Evolutionary conservation across 2,888 invertebrate species (phyloP), one percentile per base, ranked within the genome.

Genomic region (Eupithecia abbreviata): DNA sequence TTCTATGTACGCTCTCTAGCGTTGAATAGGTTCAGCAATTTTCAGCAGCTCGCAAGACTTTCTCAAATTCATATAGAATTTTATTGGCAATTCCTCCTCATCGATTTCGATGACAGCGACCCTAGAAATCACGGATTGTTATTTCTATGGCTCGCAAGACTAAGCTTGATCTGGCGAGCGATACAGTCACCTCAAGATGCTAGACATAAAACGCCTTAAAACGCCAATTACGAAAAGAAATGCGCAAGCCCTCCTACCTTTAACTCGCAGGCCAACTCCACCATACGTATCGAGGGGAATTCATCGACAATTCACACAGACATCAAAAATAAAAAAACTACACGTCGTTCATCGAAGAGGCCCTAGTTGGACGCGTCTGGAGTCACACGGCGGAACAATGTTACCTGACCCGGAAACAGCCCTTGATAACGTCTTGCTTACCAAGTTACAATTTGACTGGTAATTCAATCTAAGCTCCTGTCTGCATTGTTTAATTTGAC

Each of bases 391-490:
- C 85, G 87, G 86, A 88, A 86, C 84, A 83, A 81, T 84, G 83
- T 81, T 86, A 87, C 85, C 86, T 88, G 89, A 89, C 86, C 88
- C 87, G 87, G 85, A 89, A 90, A 87, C 84, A 81, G 81, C 85
- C 84, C 83, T 86, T 84, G 83, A 89, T 88, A 87, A 85, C 79
- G 81, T 82, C 80, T 82, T 76, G 81, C 79, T 83, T 79, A 72
- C 70, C 72, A 70, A 70, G 55, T 73, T 58, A 81, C 83, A 82
- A 86, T 84, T 84, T 68, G 75, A 75, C 83, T 84, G 78, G 84
- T 87, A 86, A 85, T 86, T 83, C 83, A 77, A 74, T 80, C 76
- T 80, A 72, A 70, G 69, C 65, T 74, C 62, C 72, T 49, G 71
- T 73, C 41, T 47, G 82, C 81, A 79, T 75, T 81, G 77, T 69